Base-by-base conservation (phyloP, 1,140 invertebrate species). In the Nasonia vitripennis region DNA sequence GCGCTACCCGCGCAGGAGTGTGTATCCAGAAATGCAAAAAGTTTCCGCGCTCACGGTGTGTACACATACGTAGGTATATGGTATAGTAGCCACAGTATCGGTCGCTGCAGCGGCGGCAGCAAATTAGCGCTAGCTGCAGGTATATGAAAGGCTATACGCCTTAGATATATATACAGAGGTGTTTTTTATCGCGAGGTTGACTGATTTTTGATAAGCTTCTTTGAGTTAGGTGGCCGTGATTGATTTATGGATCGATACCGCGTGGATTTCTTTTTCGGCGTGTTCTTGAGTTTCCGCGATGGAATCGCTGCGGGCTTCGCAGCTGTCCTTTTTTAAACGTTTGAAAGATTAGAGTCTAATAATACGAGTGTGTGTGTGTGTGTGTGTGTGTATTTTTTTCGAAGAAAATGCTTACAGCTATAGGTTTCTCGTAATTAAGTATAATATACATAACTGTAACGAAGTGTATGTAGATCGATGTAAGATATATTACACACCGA, bases 121-220 rank as follows among this genome's bases (percentile, higher is more conserved):
- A 81, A 86, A 86, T 86, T 73, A 79, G 75, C 51, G 20, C n/a
- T 70, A 77, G 45, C 27, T 78, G 31, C 78, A 73, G 23, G 51
- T 67, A 20, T 27, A 51, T 51, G 74, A 34, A 77, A 67, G 51
- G 3, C 48, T 27, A 23, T 23, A 55, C 6, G 27, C 27, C 1
- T 27, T 27, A 27, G 27, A 27, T 20, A 11, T 48, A 45, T 41
- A 0, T 6, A 75, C 34, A 2, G 17, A 48, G 51, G 73, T 74
- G 67, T 83, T 77, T 51, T 51, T 34, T 45, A 20, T 51, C 48
- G 20, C 20, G 48, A 51, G 68, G 10, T 74, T 74, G 78, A 73
- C 84, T 81, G 84, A 85, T 85, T 77, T 75, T 67, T 55, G 83
- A 85, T 85, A 80, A 80, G 78, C 41, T 6, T 31, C 27, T 83